Evolutionary conservation across 2,113 vertebrate species (phyloP).

Genomic region (Rhineura floridana): DNA sequence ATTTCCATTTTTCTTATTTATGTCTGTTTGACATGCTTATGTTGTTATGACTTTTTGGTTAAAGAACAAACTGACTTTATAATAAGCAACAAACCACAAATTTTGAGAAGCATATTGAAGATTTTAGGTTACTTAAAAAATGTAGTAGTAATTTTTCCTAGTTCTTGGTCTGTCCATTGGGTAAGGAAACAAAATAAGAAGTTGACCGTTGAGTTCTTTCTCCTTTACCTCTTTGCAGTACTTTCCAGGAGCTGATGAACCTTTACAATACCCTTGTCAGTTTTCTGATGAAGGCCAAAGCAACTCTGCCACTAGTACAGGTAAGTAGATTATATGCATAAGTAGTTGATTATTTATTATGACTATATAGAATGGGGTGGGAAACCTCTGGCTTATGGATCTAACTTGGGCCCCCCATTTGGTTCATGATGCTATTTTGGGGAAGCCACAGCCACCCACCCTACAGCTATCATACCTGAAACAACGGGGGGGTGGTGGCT

Average conservation of each 20-base stretch:
- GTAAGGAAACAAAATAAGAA: neutral
- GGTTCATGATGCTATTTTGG: too few species aligned
- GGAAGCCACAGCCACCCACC: too few species aligned
- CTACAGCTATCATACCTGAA: too few species aligned
- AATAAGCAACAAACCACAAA: neutral
- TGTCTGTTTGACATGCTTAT: neutral
- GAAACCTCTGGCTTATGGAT: too few species aligned
- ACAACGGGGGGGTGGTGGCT: too few species aligned
- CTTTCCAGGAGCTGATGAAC: constrained; percentile 93
- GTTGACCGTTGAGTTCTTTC: constrained; percentile 11
- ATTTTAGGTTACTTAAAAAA: neutral
- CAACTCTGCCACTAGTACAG: constrained; percentile 97
- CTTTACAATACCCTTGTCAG: constrained; percentile 95
- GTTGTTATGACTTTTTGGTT: neutral
- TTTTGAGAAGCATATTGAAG: neutral
- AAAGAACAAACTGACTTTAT: neutral
- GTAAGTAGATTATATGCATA: constrained; percentile 65
- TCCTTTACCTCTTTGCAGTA: constrained; percentile 79
- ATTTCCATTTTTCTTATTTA: too few species aligned
- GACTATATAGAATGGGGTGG: neutral
- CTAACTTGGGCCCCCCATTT: too few species aligned
- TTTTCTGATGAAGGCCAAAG: constrained; percentile 98
- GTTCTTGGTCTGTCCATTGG: neutral
- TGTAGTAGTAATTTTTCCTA: neutral
- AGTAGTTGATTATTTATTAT: neutral